Percentiles rank a stretch among this genome's conserved stretches.
These are phyloP conservation scores for Xenopus borealis DNA, from an alignment of 2,113 vertebrate genomes.

Conservation along the genomic window DNA sequence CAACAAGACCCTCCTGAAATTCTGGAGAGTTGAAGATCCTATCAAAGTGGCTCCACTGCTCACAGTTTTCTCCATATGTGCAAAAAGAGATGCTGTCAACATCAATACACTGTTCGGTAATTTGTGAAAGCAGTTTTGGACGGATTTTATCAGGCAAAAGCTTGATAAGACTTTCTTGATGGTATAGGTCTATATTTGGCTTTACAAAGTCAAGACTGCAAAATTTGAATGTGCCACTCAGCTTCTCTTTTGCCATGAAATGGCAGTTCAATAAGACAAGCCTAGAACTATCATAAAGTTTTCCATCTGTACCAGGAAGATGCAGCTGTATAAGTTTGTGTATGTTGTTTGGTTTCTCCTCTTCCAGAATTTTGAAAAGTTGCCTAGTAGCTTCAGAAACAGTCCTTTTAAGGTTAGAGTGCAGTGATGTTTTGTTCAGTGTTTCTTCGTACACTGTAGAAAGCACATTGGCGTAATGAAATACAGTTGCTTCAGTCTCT, in stretches of 20 bases:
- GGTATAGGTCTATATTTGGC: constrained; percentile 40
- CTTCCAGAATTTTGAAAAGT: constrained; percentile 61
- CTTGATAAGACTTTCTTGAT: constrained; percentile 55
- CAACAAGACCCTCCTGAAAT: constrained; percentile 68
- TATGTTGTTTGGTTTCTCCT: neutral
- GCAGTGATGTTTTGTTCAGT: constrained; percentile 48
- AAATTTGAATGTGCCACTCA: constrained; percentile 58
- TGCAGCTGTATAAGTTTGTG: constrained; percentile 56
- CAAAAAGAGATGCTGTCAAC: constrained; percentile 53
- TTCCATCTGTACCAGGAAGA: constrained; percentile 68
- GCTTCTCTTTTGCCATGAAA: constrained; percentile 34
- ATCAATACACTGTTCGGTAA: constrained; percentile 59
- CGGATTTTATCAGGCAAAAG: constrained; percentile 56
- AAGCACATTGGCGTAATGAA: constrained; percentile 68
- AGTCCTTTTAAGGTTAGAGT: constrained; percentile 56
- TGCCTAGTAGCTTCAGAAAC: constrained; percentile 55
- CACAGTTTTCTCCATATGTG: constrained; percentile 54
- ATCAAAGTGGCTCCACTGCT: constrained; percentile 57
- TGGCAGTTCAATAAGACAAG: constrained; percentile 67
- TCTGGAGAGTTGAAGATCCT: constrained; percentile 59
- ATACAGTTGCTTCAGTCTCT: constrained; percentile 48
- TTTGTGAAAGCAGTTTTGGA: constrained; percentile 62
- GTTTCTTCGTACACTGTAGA: constrained; percentile 66
- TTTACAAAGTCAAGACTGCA: constrained; percentile 63
- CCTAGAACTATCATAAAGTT: constrained; percentile 60